These are phyloP conservation scores for Antennarius striatus DNA, from an alignment of 2,113 vertebrate species.

Conservation along the genomic window DNA sequence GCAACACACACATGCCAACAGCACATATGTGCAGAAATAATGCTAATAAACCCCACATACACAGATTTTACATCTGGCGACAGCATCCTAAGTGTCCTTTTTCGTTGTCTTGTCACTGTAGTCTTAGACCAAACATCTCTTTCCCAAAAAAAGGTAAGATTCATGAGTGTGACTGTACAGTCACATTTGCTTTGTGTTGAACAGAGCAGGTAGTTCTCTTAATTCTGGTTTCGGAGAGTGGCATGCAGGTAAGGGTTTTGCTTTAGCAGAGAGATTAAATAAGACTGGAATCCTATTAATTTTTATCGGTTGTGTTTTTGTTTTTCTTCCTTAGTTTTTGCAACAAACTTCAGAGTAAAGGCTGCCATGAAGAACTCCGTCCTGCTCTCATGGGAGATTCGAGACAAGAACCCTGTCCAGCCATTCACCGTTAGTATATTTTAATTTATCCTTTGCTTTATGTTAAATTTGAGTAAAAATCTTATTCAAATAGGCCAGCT, in stretches of 20 bases:
- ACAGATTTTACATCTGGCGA: constrained; percentile 39
- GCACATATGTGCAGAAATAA: constrained; percentile 9
- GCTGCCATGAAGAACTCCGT: constrained; percentile 98
- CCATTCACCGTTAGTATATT: constrained; percentile 90
- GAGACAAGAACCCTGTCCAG: constrained; percentile 91
- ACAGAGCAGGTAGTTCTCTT: constrained; percentile 39
- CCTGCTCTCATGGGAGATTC: constrained; percentile 95
- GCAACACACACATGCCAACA: constrained; percentile 21
- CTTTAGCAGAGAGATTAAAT: background rate
- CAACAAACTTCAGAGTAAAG: constrained; percentile 99
- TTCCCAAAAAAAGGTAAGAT: constrained; percentile 74
- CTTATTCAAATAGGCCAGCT: background rate
- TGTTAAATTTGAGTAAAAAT: background rate
- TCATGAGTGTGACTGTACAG: constrained; percentile 40
- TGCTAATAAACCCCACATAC: constrained; percentile 20
- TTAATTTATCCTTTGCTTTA: background rate
- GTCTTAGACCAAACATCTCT: constrained; percentile 64
- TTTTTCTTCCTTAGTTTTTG: constrained; percentile 89
- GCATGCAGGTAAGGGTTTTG: constrained; percentile 53
- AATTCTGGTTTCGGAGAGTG: constrained; percentile 37
- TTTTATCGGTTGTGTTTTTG: constrained; percentile 66
- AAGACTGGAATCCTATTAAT: constrained; percentile 71
- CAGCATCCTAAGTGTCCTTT: constrained; percentile 71
- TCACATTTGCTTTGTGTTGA: constrained; percentile 43
- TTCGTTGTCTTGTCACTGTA: constrained; percentile 75